Evolutionary conservation across 2,797 vertebrate species (phyloP), one percentile per base, ranked within the genome.

Genomic region (Catamblyrhynchus diadema): DNA sequence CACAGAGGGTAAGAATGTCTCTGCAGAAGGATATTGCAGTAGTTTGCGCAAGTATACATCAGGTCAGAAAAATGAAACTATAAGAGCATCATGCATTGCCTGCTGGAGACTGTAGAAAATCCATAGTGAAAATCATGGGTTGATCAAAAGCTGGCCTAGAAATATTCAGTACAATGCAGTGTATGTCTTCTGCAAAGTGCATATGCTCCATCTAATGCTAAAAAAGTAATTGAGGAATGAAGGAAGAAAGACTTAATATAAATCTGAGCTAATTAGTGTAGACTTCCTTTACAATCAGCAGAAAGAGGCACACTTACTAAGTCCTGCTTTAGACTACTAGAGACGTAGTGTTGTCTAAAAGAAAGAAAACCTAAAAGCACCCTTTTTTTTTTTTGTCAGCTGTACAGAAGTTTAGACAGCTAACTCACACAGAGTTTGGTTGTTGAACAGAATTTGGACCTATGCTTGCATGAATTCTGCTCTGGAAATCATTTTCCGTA

Each of bases 101-200:
- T 83, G 9, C 44, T 82, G 33, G 32, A 73, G 44, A 30, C 21
- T 48, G 18, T 41, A 57, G 61, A 82, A 92, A 83, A 81, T 37
- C 12, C 10, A 2, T 10, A 24, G 22, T 50, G 23, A 30, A 81
- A 90, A 92, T 30, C 3, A 14, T 59, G 13, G 8, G 10, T 61
- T 1, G 2, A 23, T 59, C 22, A 45, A 88, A 66, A 75, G 12
- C 60, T 44, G 13, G 9, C 50, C 61, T 78, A 32, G 24, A 80
- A 88, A 41, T 50, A 50, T 2, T 39, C 30, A 35, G 9, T 64
- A 21, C 33, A 78, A 44, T 16, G 23, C 20, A 61, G 14, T 1
- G 1, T 24, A 3, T 24, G 10, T 47, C 28, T 84, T 78, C 24
- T 41, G 22, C 35, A n/a, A 77, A 59, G 48, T 0, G 0, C 7